A percentile compares a stretch with the other conserved stretches of the same genome.
Conservation (phyloP, 2,888 invertebrate genomes). For the Drosophila pegasa region DNA sequence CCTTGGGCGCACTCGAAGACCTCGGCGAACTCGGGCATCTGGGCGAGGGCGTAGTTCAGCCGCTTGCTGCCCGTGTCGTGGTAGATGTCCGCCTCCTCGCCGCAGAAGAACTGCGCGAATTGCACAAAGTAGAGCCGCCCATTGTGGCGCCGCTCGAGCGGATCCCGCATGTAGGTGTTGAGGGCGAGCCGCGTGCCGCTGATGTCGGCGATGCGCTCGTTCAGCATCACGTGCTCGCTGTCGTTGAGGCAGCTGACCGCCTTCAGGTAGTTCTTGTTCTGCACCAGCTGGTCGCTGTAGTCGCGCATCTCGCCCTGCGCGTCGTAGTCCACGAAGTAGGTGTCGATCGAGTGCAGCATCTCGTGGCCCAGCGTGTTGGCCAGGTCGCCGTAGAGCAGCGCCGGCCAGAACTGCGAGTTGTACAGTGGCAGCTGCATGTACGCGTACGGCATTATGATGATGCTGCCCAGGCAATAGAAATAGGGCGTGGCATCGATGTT, state of each 20-base stretch:
- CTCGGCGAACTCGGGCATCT: slow-evolving; percentile 77
- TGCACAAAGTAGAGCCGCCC: slow-evolving; percentile 76
- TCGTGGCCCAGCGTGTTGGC: slow-evolving; percentile 81
- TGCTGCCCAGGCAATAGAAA: slow-evolving; percentile 69
- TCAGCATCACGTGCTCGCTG: slow-evolving; percentile 49
- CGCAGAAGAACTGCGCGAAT: slow-evolving; percentile 82
- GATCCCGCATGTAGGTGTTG: slow-evolving; percentile 65
- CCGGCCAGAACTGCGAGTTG: slow-evolving; percentile 74
- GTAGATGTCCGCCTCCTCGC: slow-evolving; percentile 63
- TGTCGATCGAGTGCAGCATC: slow-evolving; percentile 78
- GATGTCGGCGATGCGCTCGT: slow-evolving; percentile 77
- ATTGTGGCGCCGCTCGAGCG: slow-evolving; percentile 47
- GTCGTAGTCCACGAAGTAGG: slow-evolving; percentile 72
- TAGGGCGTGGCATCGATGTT: slow-evolving; percentile 77
- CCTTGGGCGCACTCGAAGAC: slow-evolving; percentile 64
- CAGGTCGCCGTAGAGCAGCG: slow-evolving; percentile 75
- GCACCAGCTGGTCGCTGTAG: slow-evolving; percentile 52
- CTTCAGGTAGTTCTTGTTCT: slow-evolving; percentile 49
- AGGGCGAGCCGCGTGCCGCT: slow-evolving; percentile 78
- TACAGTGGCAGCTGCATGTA: slow-evolving; percentile 77
- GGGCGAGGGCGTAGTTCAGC: slow-evolving; percentile 72
- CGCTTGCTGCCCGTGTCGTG: slow-evolving; percentile 76
- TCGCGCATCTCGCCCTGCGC: slow-evolving; percentile 61
- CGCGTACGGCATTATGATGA: slow-evolving; percentile 75
- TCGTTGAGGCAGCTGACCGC: slow-evolving; percentile 63